phyloP scores from a whole-genome alignment of 2,888 invertebrate genomes.

The Mongoloraphidia duomilia region DNA sequence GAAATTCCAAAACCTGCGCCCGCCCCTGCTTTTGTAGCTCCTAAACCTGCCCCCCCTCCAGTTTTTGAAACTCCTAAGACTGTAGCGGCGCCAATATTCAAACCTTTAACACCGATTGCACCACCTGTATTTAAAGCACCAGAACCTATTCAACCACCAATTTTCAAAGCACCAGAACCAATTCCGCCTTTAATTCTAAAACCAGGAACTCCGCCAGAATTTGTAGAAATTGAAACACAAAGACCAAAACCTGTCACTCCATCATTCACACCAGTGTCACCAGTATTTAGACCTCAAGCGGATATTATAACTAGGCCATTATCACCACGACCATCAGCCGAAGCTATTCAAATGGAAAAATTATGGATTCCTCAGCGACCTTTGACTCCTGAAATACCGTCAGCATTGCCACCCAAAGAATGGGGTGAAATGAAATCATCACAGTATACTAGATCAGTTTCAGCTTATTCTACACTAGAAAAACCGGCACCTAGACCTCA shows the following conservation, averaged over 20 bases:
- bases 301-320: constrained; percentile 26
- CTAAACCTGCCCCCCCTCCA: constrained; percentile 13
- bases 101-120: constrained; percentile 15
- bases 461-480: constrained; percentile 4
- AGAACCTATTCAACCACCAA: constrained; percentile 14
- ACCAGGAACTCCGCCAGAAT: background rate
- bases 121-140: background rate
- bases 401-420: constrained; percentile 21
- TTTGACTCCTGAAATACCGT: constrained; percentile 19
- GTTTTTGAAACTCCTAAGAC: background rate
- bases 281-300: constrained; percentile 26
- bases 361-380: constrained; percentile 36
- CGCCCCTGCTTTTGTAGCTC: constrained; percentile 7
- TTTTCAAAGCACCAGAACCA: constrained; percentile 20
- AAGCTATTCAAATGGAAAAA: constrained; percentile 52
- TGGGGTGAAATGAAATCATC: constrained; percentile 18
- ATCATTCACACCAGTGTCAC: constrained; percentile 17
- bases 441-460: constrained; percentile 7
- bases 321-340: constrained; percentile 43
- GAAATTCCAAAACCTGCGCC: constrained; percentile 12
- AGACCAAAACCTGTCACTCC: constrained; percentile 11
- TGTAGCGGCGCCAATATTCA: constrained; percentile 21
- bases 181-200: background rate
- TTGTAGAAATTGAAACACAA: constrained; percentile 4
- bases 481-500: constrained; percentile 5